phyloP scores from a whole-genome alignment of 2,797 vertebrate genomes.

The Gallinago solitaria region DNA sequence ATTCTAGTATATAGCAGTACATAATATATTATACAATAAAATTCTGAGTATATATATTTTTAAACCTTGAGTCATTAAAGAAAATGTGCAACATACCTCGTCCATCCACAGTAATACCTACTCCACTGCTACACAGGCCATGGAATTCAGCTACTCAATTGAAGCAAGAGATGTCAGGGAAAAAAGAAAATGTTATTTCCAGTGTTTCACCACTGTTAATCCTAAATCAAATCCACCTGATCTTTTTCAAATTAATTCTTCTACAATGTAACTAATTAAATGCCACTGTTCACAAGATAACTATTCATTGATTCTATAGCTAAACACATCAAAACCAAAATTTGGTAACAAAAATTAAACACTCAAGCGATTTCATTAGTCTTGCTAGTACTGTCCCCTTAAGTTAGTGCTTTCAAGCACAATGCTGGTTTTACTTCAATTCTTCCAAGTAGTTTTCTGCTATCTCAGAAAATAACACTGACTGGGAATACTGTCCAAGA shows the following conservation, averaged over 20 bases:
- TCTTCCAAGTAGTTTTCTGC: neutral
- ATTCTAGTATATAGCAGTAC: neutral
- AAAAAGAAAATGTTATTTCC: conserved; percentile 6
- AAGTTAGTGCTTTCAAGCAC: neutral
- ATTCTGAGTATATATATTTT: neutral
- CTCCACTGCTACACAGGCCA: conserved; percentile 80
- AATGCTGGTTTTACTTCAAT: neutral
- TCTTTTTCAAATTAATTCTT: neutral
- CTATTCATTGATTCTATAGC: neutral
- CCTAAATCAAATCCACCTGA: neutral
- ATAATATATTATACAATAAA: neutral
- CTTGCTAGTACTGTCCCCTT: fast-evolving
- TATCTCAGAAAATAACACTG: neutral
- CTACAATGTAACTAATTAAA: neutral
- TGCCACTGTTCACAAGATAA: neutral
- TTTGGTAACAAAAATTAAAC: neutral
- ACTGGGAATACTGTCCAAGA: neutral
- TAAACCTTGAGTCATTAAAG: neutral
- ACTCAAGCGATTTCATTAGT: neutral
- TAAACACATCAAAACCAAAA: neutral
- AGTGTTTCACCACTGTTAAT: neutral
- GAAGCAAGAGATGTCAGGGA: neutral
- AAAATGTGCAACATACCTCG: conserved; percentile 73
- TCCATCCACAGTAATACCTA: conserved; percentile 83
- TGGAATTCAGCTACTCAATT: conserved; percentile 78